Evolutionary conservation across 1,140 invertebrate genomes (phyloP).

Genomic region (Heliconius eleuchia): DNA sequence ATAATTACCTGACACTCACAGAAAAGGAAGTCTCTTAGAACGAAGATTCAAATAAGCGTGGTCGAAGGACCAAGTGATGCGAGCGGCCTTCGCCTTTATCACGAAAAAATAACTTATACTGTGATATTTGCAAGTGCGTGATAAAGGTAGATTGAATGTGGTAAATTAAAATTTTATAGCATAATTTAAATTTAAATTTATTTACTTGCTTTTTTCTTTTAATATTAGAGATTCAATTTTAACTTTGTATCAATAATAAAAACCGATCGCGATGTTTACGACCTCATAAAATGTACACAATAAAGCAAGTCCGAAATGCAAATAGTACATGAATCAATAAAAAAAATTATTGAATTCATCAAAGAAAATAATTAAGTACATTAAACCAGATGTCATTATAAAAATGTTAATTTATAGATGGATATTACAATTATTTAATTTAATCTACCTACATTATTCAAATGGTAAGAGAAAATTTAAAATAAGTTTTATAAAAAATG

Average conservation of each 20-base stretch:
- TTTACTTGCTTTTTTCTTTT: background rate
- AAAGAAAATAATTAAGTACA: background rate
- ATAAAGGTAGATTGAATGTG: background rate
- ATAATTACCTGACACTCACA: constrained; percentile 82
- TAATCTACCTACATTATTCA: constrained; percentile 13
- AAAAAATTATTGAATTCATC: background rate
- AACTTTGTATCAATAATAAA: constrained; percentile 6
- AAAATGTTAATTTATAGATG: background rate
- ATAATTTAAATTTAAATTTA: background rate
- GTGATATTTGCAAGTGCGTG: constrained; percentile 13
- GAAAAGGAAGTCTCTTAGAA: constrained; percentile 75
- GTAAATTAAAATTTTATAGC: background rate
- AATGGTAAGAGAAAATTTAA: constrained; percentile 15
- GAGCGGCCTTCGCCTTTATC: constrained; percentile 54
- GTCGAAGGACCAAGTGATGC: constrained; percentile 66
- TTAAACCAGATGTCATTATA: background rate
- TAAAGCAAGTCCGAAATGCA: background rate
- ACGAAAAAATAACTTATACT: constrained; percentile 40
- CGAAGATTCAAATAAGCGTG: constrained; percentile 78
- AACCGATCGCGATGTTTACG: background rate
- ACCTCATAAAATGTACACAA: background rate
- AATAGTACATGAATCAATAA: background rate
- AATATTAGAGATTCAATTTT: background rate
- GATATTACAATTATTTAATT: constrained; percentile 7
- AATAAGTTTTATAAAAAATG: too few relatives aligned